These are phyloP conservation scores for Radopholus similis DNA, from an alignment of 1,140 invertebrate genomes.

Conservation along the genomic window DNA sequence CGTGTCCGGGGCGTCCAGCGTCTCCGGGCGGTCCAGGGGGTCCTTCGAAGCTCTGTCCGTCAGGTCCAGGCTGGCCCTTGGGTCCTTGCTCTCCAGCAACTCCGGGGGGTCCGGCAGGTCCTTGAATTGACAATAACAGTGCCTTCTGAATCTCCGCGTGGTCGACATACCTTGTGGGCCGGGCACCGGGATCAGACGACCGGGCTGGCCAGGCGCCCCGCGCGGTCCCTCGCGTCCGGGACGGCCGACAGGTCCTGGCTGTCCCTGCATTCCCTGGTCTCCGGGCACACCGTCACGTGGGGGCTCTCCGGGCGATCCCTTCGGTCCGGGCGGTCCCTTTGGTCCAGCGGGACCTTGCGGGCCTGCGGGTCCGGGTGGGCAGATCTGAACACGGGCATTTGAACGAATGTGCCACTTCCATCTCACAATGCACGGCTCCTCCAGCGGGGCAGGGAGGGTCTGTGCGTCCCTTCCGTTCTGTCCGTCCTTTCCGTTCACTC, in stretches of 20 bases:
- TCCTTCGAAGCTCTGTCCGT: constrained; percentile 53
- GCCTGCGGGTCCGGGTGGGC: constrained; percentile 54
- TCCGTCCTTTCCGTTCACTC: constrained; percentile 57
- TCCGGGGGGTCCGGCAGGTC: constrained; percentile 29
- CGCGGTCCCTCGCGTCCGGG: constrained; percentile 58
- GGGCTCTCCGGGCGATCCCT: constrained; percentile 42
- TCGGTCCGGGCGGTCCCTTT: constrained; percentile 46
- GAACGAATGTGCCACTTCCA: background rate
- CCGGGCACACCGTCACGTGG: constrained; percentile 41
- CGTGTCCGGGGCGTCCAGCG: constrained; percentile 32
- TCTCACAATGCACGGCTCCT: constrained; percentile 50
- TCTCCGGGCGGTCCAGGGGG: constrained; percentile 48
- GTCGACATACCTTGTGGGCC: constrained; percentile 52
- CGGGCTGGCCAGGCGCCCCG: constrained; percentile 55
- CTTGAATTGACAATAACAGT: background rate
- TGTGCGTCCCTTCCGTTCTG: constrained; percentile 51
- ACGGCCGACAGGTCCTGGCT: constrained; percentile 55
- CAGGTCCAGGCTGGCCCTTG: constrained; percentile 55
- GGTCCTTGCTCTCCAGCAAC: constrained; percentile 40
- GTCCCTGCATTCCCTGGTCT: constrained; percentile 56
- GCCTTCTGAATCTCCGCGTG: background rate
- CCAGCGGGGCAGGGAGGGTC: constrained; percentile 43
- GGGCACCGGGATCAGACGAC: constrained; percentile 56
- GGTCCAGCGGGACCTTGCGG: constrained; percentile 46
- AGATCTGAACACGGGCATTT: constrained; percentile 12